A percentile compares a stretch with the other conserved stretches of the same genome.
These are phyloP conservation scores for Trileptium ribeirensis DNA, from an alignment of 2,888 invertebrate species.

Conservation along the genomic window DNA sequence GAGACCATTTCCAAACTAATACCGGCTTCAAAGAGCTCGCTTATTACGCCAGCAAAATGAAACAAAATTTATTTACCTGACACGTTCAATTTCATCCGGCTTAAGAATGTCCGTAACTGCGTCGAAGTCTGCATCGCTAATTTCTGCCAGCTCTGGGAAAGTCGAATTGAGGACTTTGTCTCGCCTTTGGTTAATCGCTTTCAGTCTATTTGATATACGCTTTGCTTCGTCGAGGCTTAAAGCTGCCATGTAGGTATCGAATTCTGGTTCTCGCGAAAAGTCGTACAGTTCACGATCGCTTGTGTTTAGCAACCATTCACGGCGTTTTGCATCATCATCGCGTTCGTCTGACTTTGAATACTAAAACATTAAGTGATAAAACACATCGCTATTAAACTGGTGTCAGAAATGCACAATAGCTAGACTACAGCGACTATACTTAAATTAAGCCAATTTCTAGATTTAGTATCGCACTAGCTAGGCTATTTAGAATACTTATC, in stretches of 20 bases:
- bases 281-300: not conserved
- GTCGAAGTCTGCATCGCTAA: not conserved
- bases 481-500: too few species aligned
- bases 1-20: too few species aligned
- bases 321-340: too few species aligned
- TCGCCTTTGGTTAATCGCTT: not conserved
- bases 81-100: not conserved
- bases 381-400: too few species aligned
- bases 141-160: not conserved
- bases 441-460: too few species aligned
- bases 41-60: too few species aligned
- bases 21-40: too few species aligned
- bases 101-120: not conserved
- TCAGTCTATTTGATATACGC: not conserved
- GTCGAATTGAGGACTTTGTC: not conserved
- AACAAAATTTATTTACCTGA: not conserved
- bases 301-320: not conserved
- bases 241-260: not conserved
- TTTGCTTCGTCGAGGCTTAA: not conserved
- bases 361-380: too few species aligned
- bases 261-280: not conserved
- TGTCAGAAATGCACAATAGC: too few species aligned
- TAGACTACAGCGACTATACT: too few species aligned
- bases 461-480: too few species aligned
- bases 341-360: too few species aligned